Base-by-base conservation (phyloP, 1,140 invertebrate genomes). In the Dendroctonus ponderosae region DNA sequence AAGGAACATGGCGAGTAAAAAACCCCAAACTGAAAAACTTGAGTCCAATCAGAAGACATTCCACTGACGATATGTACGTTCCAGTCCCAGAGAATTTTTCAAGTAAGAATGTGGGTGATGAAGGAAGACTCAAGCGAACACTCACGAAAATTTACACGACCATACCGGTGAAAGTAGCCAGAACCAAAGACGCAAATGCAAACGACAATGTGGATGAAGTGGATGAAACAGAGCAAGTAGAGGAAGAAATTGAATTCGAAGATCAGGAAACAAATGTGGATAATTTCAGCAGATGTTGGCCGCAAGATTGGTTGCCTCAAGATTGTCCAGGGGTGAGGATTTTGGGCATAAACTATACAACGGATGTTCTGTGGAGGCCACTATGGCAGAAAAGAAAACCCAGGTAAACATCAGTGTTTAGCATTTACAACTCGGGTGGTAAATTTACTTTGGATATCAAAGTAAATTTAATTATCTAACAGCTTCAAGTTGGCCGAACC, bases 271-370 rank as follows among this genome's bases (percentile, higher is more conserved):
- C 52, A 15, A 41, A 61, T 7, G 39, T 50, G 9, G 68, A 79
- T 37, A 53, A 68, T 26, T 77, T 85, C 68, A 87, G 87, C 2
- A 76, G 80, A 6, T 89, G 87, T 69, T 90, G 88, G 87, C 87
- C 88, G 0, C 79, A 81, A 15, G 88, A 89, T 71, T 89, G 87
- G 87, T 73, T 89, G 9, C 85, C 84, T 0, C 71, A 83, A 38
- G 88, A 89, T 70, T 87, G 84, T 77, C 87, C 87, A 0, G 83
- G 83, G 0, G 85, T 84, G 0, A 80, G 88, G 49, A 83, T 89
- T 0, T 86, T 89, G 15, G 84, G 86, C n/a, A 74, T 90, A 0
- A 89, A 86, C 75, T 90, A 89, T 70, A 87, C 87, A 0, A 89
- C 87, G 2, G 87, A 89, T 70, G 85, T 83, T 3, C 74, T 89